Evolutionary conservation across 2,113 vertebrate species (phyloP).

Genomic region (Phyllostomus hastatus): DNA sequence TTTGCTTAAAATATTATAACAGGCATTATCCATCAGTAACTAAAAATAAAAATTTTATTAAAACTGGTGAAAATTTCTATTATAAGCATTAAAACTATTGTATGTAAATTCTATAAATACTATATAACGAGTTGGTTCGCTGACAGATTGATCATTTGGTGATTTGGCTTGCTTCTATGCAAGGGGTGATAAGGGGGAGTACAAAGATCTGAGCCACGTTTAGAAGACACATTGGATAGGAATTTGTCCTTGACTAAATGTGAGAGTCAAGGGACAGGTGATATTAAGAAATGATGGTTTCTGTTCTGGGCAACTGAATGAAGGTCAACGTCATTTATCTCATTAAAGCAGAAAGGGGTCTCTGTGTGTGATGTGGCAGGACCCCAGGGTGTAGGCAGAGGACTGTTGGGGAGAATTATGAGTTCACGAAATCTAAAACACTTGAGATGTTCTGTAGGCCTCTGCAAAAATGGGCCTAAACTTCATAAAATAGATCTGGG

Average conservation of each 20-base stretch:
- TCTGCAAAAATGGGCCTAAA: background rate
- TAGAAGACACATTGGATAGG: background rate
- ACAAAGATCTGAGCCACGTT: background rate
- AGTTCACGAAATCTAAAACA: background rate
- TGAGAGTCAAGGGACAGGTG: background rate
- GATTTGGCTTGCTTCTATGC: background rate
- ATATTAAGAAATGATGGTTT: background rate
- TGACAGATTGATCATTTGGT: background rate
- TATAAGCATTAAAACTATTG: background rate
- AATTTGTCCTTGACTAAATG: background rate
- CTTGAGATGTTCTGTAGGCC: background rate
- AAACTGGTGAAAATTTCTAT: background rate
- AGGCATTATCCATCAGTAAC: background rate
- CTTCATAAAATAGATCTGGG: background rate
- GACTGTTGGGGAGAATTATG: background rate
- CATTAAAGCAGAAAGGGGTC: background rate
- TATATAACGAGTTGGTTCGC: background rate
- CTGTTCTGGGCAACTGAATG: background rate
- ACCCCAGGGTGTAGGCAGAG: background rate
- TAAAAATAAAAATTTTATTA: slow-evolving; percentile 8
- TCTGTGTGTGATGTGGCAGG: background rate
- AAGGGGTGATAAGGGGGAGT: background rate
- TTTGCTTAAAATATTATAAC: background rate
- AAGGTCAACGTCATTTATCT: background rate
- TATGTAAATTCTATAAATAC: background rate